A percentile compares a stretch with the other conserved stretches of the same genome.
Evolutionary conservation across 2,888 invertebrate species (phyloP).

Genomic region (Drosophila subquinaria): DNA sequence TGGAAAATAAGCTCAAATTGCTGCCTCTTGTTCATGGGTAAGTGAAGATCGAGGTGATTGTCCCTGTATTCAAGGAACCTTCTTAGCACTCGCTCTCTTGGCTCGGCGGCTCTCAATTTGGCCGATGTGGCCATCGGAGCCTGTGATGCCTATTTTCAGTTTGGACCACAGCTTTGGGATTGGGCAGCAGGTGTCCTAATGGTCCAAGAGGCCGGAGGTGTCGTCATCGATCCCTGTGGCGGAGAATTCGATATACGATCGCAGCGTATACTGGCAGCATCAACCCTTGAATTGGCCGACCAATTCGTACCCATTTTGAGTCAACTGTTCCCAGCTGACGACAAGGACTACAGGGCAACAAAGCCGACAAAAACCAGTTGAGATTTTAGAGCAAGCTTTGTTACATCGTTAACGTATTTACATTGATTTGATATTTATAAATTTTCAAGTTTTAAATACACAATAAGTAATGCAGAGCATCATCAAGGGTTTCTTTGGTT

Average conservation of each 20-base stretch:
- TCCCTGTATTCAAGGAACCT: not conserved
- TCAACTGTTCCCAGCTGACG: slow-evolving; percentile 18
- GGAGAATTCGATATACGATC: slow-evolving; percentile 92
- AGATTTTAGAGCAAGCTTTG: slow-evolving; percentile 15
- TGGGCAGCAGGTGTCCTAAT: slow-evolving; percentile 94
- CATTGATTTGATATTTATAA: slow-evolving; percentile 1
- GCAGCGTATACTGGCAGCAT: slow-evolving; percentile 92
- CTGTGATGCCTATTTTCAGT: slow-evolving; percentile 93
- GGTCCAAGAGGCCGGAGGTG: slow-evolving; percentile 96
- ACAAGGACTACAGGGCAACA: not conserved
- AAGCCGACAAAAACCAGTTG: not conserved
- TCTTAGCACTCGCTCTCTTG: slow-evolving; percentile 91
- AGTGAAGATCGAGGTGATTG: not conserved
- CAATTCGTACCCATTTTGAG: slow-evolving; percentile 26
- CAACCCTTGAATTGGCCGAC: slow-evolving; percentile 89
- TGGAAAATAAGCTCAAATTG: slow-evolving; percentile 10
- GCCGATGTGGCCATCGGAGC: slow-evolving; percentile 95
- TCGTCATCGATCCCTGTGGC: slow-evolving; percentile 93
- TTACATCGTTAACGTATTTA: not conserved
- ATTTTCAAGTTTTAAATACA: slow-evolving; percentile 4
- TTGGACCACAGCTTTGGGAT: slow-evolving; percentile 98
- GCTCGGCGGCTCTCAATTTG: slow-evolving; percentile 97
- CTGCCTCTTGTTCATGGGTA: slow-evolving; percentile 35
- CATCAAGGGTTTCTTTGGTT: slow-evolving; percentile 8
- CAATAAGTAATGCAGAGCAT: slow-evolving; percentile 31